These are phyloP conservation scores for Brachyhypopomus gauderio DNA, from an alignment of 2,113 vertebrate genomes.

Conservation along the genomic window DNA sequence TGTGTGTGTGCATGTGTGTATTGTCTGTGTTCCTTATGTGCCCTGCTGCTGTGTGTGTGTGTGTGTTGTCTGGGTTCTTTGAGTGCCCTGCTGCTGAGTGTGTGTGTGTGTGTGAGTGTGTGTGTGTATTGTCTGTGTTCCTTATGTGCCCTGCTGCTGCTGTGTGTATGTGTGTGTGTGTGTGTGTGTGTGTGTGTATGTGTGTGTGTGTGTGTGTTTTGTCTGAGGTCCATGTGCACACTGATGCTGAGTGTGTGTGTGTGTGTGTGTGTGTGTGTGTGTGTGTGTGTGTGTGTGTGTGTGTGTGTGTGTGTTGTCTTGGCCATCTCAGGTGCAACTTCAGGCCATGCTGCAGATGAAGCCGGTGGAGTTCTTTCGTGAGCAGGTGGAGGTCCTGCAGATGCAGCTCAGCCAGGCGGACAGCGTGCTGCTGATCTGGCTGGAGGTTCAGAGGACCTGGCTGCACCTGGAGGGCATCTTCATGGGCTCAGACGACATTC, in stretches of 20 bases:
- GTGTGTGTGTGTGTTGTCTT: neutral
- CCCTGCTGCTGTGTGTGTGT: neutral
- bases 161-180: no score
- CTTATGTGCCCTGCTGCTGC: no score
- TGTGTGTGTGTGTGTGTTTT: no score
- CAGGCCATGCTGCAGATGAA: constrained; percentile 80
- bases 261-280: neutral
- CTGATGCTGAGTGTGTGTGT: neutral
- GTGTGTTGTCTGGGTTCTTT: no score
- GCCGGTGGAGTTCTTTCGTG: constrained; percentile 76
- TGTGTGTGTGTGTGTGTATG: no score
- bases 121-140: no score
- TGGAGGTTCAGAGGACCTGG: constrained; percentile 80
- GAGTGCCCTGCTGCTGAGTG: no score
- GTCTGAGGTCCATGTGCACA: no score
- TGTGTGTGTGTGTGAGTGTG: no score
- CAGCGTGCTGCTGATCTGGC: constrained; percentile 77
- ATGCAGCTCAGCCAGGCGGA: constrained; percentile 75
- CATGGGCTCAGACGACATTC: constrained; percentile 77
- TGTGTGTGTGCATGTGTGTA: no score
- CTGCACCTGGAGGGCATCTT: constrained; percentile 84
- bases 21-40: no score
- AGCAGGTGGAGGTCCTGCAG: constrained; percentile 76
- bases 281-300: neutral
- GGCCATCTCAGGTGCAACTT: constrained; percentile 75